A percentile compares a stretch with the other conserved stretches of the same genome.
Evolutionary conservation across 2,113 vertebrate species (phyloP).

Genomic region (Struthio camelus): DNA sequence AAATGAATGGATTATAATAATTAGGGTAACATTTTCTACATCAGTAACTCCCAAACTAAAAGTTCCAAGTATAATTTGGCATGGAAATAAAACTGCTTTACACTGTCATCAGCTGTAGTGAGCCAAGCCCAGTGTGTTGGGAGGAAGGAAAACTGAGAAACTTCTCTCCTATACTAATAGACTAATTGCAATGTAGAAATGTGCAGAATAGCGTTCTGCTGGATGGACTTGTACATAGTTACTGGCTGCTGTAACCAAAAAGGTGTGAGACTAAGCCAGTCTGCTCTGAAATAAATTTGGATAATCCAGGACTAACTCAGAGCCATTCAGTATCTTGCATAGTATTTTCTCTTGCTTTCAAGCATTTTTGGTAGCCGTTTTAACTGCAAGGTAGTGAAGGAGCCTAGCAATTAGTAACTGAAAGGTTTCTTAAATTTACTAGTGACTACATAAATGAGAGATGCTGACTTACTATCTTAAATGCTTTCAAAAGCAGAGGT

Average conservation of each 20-base stretch:
- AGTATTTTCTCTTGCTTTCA: background rate
- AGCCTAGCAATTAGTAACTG: background rate
- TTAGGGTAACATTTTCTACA: background rate
- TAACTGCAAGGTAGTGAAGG: background rate
- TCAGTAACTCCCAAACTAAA: background rate
- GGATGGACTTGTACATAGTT: background rate
- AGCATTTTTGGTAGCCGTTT: background rate
- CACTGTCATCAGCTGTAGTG: background rate
- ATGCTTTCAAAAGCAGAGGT: background rate
- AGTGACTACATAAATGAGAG: background rate
- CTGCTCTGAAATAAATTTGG: background rate
- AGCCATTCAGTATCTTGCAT: background rate
- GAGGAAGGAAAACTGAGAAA: background rate
- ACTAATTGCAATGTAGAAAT: background rate
- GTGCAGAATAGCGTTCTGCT: background rate
- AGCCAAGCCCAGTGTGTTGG: background rate
- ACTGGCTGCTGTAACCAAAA: background rate
- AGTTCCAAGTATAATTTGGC: background rate
- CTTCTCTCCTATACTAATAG: background rate
- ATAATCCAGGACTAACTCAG: background rate
- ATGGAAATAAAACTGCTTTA: background rate
- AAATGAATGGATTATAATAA: background rate
- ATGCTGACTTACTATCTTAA: background rate
- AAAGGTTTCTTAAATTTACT: background rate
- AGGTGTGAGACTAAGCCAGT: background rate